Conservation (phyloP, 30 jellyfish, hydroid and myxozoan species). For the Turritopsis dohrnii region DNA sequence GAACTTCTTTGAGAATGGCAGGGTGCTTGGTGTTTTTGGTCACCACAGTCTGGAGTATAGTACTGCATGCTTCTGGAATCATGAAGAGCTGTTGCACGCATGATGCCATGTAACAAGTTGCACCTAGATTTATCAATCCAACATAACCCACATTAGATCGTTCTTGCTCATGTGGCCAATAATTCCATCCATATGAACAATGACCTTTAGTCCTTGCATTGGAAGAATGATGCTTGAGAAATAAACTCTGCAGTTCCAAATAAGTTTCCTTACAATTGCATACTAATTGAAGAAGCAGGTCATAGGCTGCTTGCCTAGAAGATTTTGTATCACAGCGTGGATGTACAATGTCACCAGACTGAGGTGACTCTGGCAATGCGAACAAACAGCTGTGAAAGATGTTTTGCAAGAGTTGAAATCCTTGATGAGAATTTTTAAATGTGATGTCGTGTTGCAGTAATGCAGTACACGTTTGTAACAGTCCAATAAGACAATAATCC, state of each 20-base stretch:
- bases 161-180: conserved; percentile 98
- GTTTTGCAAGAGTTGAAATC: conserved; percentile 49
- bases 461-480: conserved; percentile 84
- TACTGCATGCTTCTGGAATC: conserved; percentile 91
- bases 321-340: conserved; percentile 83
- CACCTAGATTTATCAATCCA: conserved; percentile 94
- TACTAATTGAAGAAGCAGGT: conserved; percentile 71
- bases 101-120: conserved; percentile 99
- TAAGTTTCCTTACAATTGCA: conserved; percentile 58
- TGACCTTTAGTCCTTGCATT: conserved; percentile 61
- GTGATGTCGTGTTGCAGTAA: conserved; percentile 78
- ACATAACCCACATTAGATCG: conserved; percentile 96
- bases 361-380: conserved; percentile 47
- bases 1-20: conserved; percentile 71
- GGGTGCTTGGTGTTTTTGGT: conserved; percentile 60
- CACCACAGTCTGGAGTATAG: conserved; percentile 46
- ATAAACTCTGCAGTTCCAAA: conserved; percentile 60
- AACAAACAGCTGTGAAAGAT: conserved; percentile 67
- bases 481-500: conserved; percentile 88
- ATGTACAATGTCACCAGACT: conserved; percentile 32
- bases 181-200: conserved; percentile 92
- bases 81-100: conserved; percentile 92
- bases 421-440: conserved; percentile 53
- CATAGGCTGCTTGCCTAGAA: conserved; percentile 92
- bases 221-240: conserved; percentile 64